Evolutionary conservation across 2,888 invertebrate species (phyloP).

Genomic region (Perdita meconis): DNA sequence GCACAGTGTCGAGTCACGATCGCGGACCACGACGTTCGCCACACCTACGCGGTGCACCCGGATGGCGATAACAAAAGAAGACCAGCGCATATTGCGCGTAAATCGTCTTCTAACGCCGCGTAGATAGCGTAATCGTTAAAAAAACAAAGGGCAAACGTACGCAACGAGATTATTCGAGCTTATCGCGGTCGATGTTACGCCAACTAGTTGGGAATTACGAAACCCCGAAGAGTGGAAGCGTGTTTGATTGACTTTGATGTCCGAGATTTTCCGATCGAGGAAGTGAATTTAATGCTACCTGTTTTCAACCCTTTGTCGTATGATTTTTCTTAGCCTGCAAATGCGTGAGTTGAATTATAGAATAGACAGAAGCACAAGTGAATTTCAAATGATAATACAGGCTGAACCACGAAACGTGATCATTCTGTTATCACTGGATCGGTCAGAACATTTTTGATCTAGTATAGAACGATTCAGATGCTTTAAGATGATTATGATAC

Average conservation of each 20-base stretch:
- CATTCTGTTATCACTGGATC: too few species aligned
- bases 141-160: conserved; percentile 18
- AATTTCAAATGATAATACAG: too few species aligned
- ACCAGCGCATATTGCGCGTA: not conserved
- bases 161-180: conserved; percentile 18
- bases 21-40: not conserved
- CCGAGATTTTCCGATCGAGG: not conserved
- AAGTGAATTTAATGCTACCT: too few species aligned
- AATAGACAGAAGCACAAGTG: too few species aligned
- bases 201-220: not conserved
- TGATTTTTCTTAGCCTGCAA: too few species aligned
- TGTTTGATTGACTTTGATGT: not conserved
- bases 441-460: too few species aligned
- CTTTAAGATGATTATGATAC: too few species aligned
- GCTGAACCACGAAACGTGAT: too few species aligned
- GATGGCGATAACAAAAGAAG: conserved; percentile 3
- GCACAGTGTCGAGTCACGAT: not conserved
- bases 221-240: conserved; percentile 2
- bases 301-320: too few species aligned
- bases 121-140: conserved; percentile 15
- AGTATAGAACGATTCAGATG: too few species aligned
- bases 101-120: conserved; percentile 21
- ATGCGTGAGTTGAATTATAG: too few species aligned
- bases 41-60: not conserved
- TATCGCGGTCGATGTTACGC: conserved; percentile 3